phyloP scores from a whole-genome alignment of 2,888 invertebrate genomes.

The Tineola bisselliella region DNA sequence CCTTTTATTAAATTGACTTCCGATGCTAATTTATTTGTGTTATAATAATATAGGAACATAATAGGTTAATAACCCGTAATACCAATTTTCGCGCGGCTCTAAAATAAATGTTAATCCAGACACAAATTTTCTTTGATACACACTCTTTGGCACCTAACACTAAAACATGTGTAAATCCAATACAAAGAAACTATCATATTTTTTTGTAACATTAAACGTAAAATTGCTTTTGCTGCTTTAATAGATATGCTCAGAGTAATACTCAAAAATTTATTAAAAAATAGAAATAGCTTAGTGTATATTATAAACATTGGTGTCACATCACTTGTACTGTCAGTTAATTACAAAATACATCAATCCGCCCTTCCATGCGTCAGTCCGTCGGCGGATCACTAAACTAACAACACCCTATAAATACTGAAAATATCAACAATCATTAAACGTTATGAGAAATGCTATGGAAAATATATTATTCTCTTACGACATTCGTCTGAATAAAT shows the following conservation, averaged over 20 bases:
- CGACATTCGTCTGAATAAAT: background rate
- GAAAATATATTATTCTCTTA: background rate
- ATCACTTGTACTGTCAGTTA: slow-evolving; percentile 30
- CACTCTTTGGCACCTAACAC: slow-evolving; percentile 65
- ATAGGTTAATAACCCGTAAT: slow-evolving; percentile 64
- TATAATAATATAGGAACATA: slow-evolving; percentile 60
- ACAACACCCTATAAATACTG: slow-evolving; percentile 24
- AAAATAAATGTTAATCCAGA: slow-evolving; percentile 41
- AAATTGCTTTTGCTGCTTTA: slow-evolving; percentile 6
- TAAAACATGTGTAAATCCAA: slow-evolving; percentile 9
- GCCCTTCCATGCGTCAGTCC: background rate
- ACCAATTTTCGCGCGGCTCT: slow-evolving; percentile 46
- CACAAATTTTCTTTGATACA: slow-evolving; percentile 60
- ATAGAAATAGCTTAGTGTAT: background rate
- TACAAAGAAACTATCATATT: background rate
- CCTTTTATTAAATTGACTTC: slow-evolving; percentile 63
- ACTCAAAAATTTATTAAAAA: slow-evolving; percentile 4
- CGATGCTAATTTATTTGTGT: slow-evolving; percentile 20
- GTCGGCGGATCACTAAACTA: slow-evolving; percentile 16
- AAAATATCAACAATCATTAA: background rate
- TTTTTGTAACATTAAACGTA: slow-evolving; percentile 2
- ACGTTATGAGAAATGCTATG: background rate
- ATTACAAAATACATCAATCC: background rate
- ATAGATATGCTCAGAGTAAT: slow-evolving; percentile 11
- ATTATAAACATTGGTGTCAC: slow-evolving; percentile 22